phyloP scores from a whole-genome alignment of 2,888 invertebrate species.

The Eurytoma adleriae region DNA sequence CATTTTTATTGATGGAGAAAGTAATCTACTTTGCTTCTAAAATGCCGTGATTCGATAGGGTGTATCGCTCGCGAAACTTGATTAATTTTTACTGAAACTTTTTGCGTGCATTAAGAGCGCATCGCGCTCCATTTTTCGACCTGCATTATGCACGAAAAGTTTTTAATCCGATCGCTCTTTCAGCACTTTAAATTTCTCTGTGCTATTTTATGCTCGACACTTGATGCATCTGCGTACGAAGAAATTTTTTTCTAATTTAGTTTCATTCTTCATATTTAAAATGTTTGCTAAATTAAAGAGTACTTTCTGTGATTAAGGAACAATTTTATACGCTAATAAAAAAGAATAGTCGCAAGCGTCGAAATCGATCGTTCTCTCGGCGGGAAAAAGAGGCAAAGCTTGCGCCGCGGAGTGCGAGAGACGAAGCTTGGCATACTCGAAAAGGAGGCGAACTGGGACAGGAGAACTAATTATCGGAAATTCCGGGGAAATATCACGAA shows the following conservation, averaged over 20 bases:
- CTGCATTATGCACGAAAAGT: too few species aligned
- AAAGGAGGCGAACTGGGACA: slow-evolving; percentile 42
- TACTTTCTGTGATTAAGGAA: not conserved
- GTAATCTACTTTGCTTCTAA: slow-evolving; percentile 20
- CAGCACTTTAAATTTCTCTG: too few species aligned
- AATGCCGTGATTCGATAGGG: not conserved
- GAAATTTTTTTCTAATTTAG: too few species aligned
- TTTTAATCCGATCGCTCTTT: too few species aligned
- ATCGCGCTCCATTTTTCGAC: too few species aligned
- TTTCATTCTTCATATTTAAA: too few species aligned
- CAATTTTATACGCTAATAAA: slow-evolving; percentile 19
- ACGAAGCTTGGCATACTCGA: slow-evolving; percentile 36
- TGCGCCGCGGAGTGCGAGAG: not conserved
- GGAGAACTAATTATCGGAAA: slow-evolving; percentile 53
- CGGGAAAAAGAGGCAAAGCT: slow-evolving; percentile 17
- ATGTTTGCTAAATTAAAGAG: not conserved
- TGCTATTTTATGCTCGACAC: too few species aligned
- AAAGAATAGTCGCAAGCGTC: not conserved
- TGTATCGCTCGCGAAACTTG: not conserved
- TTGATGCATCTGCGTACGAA: too few species aligned
- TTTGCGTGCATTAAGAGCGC: too few species aligned
- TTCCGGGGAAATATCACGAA: slow-evolving; percentile 41
- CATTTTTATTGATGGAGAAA: slow-evolving; percentile 18
- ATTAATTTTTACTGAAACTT: too few species aligned
- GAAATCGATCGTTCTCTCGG: slow-evolving; percentile 35